Percentiles rank a stretch among this genome's conserved stretches.
Conservation (phyloP, 2,888 invertebrate species). For the Phania funesta region DNA sequence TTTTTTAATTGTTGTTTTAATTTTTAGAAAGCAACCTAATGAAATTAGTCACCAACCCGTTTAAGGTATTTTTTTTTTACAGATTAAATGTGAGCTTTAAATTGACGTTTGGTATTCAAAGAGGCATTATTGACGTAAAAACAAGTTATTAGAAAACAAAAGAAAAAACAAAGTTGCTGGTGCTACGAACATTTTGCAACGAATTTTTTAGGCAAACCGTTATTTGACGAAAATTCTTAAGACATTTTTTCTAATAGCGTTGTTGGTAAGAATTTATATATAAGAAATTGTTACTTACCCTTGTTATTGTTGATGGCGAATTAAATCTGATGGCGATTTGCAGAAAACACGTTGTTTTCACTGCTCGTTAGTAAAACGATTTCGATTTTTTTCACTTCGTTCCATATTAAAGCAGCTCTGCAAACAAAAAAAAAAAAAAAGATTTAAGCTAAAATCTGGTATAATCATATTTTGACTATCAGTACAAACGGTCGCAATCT, state of each 20-base stretch:
- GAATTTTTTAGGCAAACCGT: slow-evolving; percentile 19
- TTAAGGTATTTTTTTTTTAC: slow-evolving; percentile 22
- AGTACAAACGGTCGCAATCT: no score
- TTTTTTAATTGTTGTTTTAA: no score
- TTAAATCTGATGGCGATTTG: slow-evolving; percentile 75
- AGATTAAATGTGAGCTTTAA: slow-evolving; percentile 68
- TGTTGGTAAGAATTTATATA: background rate
- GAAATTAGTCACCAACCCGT: slow-evolving; percentile 66
- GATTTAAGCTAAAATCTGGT: no score
- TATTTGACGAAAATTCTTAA: no score
- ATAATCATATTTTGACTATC: no score
- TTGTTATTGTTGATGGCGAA: slow-evolving; percentile 77
- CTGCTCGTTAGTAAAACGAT: slow-evolving; percentile 78
- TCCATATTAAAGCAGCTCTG: background rate
- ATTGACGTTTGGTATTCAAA: slow-evolving; percentile 68
- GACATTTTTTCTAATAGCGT: background rate
- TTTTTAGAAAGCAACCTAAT: slow-evolving; percentile 64
- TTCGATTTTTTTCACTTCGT: slow-evolving; percentile 47
- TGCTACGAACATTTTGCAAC: no score
- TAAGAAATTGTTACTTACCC: slow-evolving; percentile 70
- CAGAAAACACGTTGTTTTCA: slow-evolving; percentile 78
- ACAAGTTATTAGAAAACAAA: slow-evolving; percentile 39
- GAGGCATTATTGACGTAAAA: slow-evolving; percentile 43
- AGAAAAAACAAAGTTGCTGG: background rate
- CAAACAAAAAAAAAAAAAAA: no score